Evolutionary conservation across 2,113 vertebrate genomes (phyloP).

Genomic region (Erinaceus europaeus): DNA sequence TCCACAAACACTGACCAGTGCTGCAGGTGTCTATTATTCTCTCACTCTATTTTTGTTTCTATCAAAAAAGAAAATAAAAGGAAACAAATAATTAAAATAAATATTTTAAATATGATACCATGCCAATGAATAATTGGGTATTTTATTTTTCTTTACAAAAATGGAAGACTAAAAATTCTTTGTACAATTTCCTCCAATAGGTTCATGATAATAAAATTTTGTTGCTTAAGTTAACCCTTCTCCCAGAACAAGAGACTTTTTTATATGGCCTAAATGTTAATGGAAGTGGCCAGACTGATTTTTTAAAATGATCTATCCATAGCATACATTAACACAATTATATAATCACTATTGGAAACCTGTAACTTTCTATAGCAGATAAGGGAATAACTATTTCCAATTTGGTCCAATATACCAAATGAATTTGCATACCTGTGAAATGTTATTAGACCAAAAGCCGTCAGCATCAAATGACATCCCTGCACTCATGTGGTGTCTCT

Average conservation of each 20-base stretch:
- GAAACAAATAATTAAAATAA: no score
- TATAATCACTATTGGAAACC: not conserved
- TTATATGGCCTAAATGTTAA: constrained; percentile 11
- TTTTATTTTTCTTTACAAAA: constrained; percentile 10
- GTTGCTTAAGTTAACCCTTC: not conserved
- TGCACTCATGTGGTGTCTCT: not conserved
- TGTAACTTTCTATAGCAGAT: constrained; percentile 19
- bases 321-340: constrained; percentile 38
- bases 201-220: constrained; percentile 4
- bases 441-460: not conserved
- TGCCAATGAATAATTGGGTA: not conserved
- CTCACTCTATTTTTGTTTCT: no score
- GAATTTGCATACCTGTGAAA: not conserved
- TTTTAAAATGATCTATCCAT: constrained; percentile 4
- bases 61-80: no score
- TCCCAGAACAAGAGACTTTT: not conserved
- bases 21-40: no score
- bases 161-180: not conserved
- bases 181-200: constrained; percentile 24
- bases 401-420: not conserved
- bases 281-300: constrained; percentile 33
- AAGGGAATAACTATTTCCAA: constrained; percentile 21
- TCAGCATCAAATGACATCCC: not conserved
- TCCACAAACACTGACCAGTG: no score
- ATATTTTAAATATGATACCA: not conserved